Evolutionary conservation across 2,888 invertebrate genomes (phyloP).

Genomic region (Amphipoea lucens): DNA sequence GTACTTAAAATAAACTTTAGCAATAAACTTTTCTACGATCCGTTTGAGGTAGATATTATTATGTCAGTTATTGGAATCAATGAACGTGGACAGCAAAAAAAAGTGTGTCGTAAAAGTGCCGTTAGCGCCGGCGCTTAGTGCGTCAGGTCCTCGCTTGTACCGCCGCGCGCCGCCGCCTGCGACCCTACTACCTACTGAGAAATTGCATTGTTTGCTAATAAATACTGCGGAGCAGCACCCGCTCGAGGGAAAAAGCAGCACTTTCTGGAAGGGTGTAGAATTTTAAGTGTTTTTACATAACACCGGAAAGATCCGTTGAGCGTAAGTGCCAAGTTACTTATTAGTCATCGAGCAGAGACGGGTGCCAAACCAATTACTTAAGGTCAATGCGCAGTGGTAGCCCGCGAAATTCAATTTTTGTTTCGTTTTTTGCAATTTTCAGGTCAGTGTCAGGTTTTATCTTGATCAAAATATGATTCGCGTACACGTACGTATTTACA

Average conservation of each 20-base stretch:
- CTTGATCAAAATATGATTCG: too few relatives aligned
- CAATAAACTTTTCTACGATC: constrained; percentile 7
- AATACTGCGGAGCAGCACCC: constrained; percentile 26
- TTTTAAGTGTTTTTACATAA: background rate
- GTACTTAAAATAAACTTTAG: background rate
- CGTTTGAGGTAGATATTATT: constrained; percentile 27
- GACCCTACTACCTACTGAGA: constrained; percentile 48
- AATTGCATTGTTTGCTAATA: constrained; percentile 26
- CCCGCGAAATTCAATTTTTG: too few relatives aligned
- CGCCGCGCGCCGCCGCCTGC: background rate
- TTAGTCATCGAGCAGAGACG: constrained; percentile 8
- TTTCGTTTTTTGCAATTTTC: too few relatives aligned
- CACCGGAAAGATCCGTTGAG: background rate
- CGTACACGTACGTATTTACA: too few relatives aligned
- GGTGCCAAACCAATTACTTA: background rate
- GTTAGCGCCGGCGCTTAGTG: constrained; percentile 54
- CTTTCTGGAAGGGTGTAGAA: constrained; percentile 4
- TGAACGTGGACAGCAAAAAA: constrained; percentile 36
- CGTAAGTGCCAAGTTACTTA: background rate
- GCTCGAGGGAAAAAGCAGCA: background rate
- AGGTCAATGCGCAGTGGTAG: too few relatives aligned
- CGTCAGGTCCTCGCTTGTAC: constrained; percentile 10
- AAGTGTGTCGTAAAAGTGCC: constrained; percentile 22
- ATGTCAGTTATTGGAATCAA: constrained; percentile 46
- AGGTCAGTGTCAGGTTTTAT: too few relatives aligned